Base-by-base conservation (phyloP, 2,113 vertebrate genomes). In the Lathamus discolor region DNA sequence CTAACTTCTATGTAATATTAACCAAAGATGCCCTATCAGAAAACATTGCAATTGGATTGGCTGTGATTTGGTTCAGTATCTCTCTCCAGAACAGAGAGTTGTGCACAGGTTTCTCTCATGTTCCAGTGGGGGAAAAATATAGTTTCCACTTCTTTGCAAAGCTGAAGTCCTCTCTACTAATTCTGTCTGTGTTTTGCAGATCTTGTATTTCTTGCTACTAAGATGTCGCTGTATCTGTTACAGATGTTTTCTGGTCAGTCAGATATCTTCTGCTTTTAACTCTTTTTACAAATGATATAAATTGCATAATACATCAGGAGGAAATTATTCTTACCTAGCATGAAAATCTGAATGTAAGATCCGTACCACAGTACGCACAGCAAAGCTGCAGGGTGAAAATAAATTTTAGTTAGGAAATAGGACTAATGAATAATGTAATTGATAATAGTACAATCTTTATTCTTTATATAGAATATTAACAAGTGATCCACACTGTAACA, bases 291-390 rank as follows among this genome's bases (percentile, higher is more conserved):
- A 77, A 43, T 4, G 9, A 2, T 55, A 52, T 57, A 61, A 86
- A 79, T 90, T 87, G 73, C 62, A 51, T 28, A 63, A 4, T 83
- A 57, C 24, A 57, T 5, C 39, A 86, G 80, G 48, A 57, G 20
- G 51, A 96, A 95, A 67, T 51, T 74, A 9, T 72, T 86, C 67
- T 83, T 95, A 57, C 37, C 77, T 91, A n/a, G 80, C 9, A 31
- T 54, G 14, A 83, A 63, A 88, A 82, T 68, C 22, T 92, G n/a
- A 81, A 54, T 85, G 90, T 74, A 66, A 51, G 64, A 51, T 51
- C 51, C n/a, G 76, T 88, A 15, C 22, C 8, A 7, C 16, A 91
- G 28, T 22, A 17, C 35, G 14, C 28, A 93, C 25, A 79, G 20
- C 31, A 77, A 78, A 94, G 86, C 25, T 86, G 63, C 61, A 75